phyloP scores from a whole-genome alignment of 1,140 invertebrate genomes.

The Dendroctonus valens region DNA sequence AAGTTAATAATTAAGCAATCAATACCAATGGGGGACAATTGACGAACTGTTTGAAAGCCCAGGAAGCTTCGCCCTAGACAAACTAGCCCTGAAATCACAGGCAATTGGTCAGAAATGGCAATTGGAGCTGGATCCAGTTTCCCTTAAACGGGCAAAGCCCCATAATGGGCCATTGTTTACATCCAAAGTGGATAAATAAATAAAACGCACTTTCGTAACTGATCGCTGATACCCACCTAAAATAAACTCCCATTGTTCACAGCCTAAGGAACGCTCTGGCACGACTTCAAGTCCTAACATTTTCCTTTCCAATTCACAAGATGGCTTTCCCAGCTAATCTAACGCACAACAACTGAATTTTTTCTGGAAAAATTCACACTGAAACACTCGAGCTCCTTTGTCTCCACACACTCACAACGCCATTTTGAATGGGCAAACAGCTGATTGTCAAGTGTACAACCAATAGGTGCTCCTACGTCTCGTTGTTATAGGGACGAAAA shows the following conservation, averaged over 20 bases:
- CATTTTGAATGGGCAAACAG: constrained; percentile 33
- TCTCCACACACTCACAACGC: constrained; percentile 25
- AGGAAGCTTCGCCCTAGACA: too few species aligned
- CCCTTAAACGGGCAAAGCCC: too few species aligned
- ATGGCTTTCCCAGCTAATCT: constrained; percentile 8
- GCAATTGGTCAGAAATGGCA: too few species aligned
- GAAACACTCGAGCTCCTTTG: constrained; percentile 25
- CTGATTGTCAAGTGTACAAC: constrained; percentile 23
- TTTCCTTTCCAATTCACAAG: constrained; percentile 38
- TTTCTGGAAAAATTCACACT: constrained; percentile 5
- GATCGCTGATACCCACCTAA: constrained; percentile 69
- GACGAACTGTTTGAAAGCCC: too few species aligned
- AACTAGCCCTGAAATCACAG: too few species aligned
- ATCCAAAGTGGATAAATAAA: constrained; percentile 12
- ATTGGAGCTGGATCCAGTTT: too few species aligned
- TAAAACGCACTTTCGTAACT: constrained; percentile 23
- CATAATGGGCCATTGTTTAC: not conserved
- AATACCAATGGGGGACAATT: too few species aligned
- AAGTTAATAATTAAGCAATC: too few species aligned
- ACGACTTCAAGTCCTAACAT: constrained; percentile 96
- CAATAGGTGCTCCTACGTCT: not conserved
- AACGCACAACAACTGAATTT: constrained; percentile 21
- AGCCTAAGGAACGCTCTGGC: constrained; percentile 91
- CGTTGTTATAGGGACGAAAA: constrained; percentile 1
- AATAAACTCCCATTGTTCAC: constrained; percentile 96